Conservation (phyloP, 1,140 invertebrate species). For the Reticulitermes speratus region DNA sequence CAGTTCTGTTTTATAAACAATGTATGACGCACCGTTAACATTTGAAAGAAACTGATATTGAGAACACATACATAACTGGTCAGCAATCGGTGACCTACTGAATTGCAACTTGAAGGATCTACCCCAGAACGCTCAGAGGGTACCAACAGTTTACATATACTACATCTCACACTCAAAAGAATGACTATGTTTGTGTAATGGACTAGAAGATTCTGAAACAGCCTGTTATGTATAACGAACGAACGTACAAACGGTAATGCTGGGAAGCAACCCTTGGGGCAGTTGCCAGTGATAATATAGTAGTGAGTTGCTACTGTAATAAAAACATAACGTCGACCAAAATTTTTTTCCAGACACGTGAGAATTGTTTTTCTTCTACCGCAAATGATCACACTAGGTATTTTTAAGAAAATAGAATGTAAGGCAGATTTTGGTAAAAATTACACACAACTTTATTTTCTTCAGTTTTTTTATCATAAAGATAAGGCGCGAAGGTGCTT, state of each 20-base stretch:
- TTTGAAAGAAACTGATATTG: neutral
- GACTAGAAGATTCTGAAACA: constrained; percentile 38
- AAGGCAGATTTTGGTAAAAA: constrained; percentile 65
- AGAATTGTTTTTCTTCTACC: constrained; percentile 41
- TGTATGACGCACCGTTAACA: constrained; percentile 4
- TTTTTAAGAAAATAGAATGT: constrained; percentile 62
- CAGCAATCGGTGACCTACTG: neutral
- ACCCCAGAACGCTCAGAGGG: constrained; percentile 43
- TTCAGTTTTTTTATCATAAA: constrained; percentile 55
- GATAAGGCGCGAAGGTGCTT: constrained; percentile 72
- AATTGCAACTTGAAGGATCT: constrained; percentile 36
- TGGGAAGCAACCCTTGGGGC: constrained; percentile 36
- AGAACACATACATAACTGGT: neutral
- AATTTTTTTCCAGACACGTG: constrained; percentile 35
- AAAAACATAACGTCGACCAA: constrained; percentile 32
- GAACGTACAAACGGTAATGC: constrained; percentile 36
- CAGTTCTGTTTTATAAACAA: neutral
- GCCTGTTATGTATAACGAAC: constrained; percentile 37
- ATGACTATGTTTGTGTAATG: constrained; percentile 37
- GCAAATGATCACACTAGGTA: constrained; percentile 45
- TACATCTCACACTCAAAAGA: constrained; percentile 51
- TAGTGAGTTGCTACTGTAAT: constrained; percentile 33
- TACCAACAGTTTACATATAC: constrained; percentile 55
- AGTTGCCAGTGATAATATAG: constrained; percentile 35
- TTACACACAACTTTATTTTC: constrained; percentile 59